Evolutionary conservation across 2,113 vertebrate species (phyloP), one percentile per base, ranked within the genome.

Genomic region (Geothlypis trichas): DNA sequence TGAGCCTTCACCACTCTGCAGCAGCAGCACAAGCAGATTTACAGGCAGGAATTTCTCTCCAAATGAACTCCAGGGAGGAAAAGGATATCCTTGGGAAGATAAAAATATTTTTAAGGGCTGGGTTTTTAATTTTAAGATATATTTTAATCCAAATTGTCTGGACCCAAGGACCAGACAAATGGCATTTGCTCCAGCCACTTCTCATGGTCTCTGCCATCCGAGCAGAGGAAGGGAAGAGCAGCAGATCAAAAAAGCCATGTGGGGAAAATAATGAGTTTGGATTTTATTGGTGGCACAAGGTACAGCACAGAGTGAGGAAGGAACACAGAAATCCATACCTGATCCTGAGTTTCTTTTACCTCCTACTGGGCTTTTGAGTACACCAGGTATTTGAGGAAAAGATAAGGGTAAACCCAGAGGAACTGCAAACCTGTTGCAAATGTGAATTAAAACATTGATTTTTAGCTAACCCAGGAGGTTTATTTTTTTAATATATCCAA

Each of bases 141-240:
- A 11, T 76, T 76, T 62, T 27, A 69, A 62, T 42, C n/a, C 31
- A 41, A 35, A 55, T 55, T 47, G 20, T 54, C 39, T 41, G 47
- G 21, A 63, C 15, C 9, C 6, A 73, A 91, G 65, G 76, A 80
- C 8, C 28, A 41, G 39, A 37, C 37, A 78, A 76, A 31, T 2
- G 20, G 54, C 63, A 63, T 75, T 78, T 54, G 14, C 62, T 66
- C 35, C 79, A 46, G 80, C 76, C 65, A 39, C n/a, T 86, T 52
- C 77, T 42, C 35, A 5, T 6, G 49, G 28, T 49, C 59, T 80
- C n/a, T 17, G 5, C 41, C 39, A 27, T 3, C 0, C 0, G 65
- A 31, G 89, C 57, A 46, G 39, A 28, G 86, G 71, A 54, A 67
- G 16, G 44, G 58, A 92, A 71, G 41, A 47, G 89, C 65, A 73